These are phyloP conservation scores for Vespertilio murinus DNA, from an alignment of 2,797 vertebrate species.

Conservation along the genomic window DNA sequence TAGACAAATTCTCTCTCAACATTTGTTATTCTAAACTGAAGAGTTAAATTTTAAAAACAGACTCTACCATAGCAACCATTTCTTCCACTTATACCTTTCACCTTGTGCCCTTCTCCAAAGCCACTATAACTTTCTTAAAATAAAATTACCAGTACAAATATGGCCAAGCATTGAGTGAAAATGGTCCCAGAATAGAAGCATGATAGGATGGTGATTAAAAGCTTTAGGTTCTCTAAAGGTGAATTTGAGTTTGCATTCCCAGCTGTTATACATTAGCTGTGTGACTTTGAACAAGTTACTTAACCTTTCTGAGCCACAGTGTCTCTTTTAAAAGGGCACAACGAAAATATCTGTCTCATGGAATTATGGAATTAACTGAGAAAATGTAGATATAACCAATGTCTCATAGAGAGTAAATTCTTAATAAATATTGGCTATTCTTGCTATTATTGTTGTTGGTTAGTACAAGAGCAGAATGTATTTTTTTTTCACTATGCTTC, in stretches of 20 bases:
- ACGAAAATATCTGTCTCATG: constrained; percentile 14
- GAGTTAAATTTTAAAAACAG: constrained; percentile 51
- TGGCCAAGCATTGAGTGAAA: not conserved
- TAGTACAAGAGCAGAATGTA: not conserved
- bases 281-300: constrained; percentile 60
- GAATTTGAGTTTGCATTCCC: constrained; percentile 33
- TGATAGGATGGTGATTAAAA: not conserved
- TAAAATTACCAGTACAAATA: constrained; percentile 45
- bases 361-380: constrained; percentile 32
- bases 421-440: constrained; percentile 29
- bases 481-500: constrained; percentile 33
- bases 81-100: constrained; percentile 37
- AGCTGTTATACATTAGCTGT: constrained; percentile 6
- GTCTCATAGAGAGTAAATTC: not conserved
- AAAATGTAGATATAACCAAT: constrained; percentile 26
- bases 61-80: constrained; percentile 41
- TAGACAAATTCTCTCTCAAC: constrained; percentile 34
- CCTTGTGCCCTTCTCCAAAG: constrained; percentile 32
- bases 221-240: not conserved
- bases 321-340: constrained; percentile 59
- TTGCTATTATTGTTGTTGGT: not conserved
- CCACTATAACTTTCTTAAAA: constrained; percentile 42
- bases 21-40: constrained; percentile 33
- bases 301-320: constrained; percentile 48
- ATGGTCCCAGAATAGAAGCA: not conserved